Evolutionary conservation across 2,797 vertebrate genomes (phyloP), one percentile per base, ranked within the genome.

Genomic region (Cercopithecus diana): DNA sequence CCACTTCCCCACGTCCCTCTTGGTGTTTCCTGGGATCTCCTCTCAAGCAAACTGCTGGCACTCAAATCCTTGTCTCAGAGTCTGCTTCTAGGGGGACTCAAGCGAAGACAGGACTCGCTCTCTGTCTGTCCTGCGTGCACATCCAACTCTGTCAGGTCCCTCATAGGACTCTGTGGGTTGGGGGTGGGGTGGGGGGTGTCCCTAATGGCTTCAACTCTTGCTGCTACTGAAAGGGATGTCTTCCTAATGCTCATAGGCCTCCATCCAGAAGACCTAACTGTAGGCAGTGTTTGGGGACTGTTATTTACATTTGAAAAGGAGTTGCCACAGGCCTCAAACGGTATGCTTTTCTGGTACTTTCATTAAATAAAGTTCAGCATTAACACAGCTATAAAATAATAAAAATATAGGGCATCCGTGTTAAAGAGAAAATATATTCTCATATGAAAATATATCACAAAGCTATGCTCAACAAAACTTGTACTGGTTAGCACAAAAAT

Each of bases 401-500:
- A 86, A 14, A n/a, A 58, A 50, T 52, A 22, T 5, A 76, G 81
- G 83, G 26, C 64, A 12, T 83, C 15, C 3, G 7, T 20, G 52
- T 41, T 22, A 76, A 89, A 89, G 61, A 93, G 70, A 89, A 67
- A 91, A 81, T 28, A 36, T 2, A 22, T 36, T 93, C 8, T 39
- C 83, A 84, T 76, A 85, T 85, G 64, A 92, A 87, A 58, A 43
- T 77, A 58, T 2, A 55, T 77, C 45, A 26, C 50, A 41, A 79
- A 73, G 57, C 75, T 82, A 45, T 43, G 43, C 57, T 73, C 90
- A 73, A 58, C 26, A 55, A 72, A 93, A 58, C 50, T 94, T 24
- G n/a, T 28, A n/a, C 90, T 39, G 73, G 43, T 48, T 72, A 86
- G 82, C n/a, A 19, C 39, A 81, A 81, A 95, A 93, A 81, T 55